These are phyloP conservation scores for Drosophila pruinosa DNA, from an alignment of 1,140 invertebrate genomes.

Conservation along the genomic window DNA sequence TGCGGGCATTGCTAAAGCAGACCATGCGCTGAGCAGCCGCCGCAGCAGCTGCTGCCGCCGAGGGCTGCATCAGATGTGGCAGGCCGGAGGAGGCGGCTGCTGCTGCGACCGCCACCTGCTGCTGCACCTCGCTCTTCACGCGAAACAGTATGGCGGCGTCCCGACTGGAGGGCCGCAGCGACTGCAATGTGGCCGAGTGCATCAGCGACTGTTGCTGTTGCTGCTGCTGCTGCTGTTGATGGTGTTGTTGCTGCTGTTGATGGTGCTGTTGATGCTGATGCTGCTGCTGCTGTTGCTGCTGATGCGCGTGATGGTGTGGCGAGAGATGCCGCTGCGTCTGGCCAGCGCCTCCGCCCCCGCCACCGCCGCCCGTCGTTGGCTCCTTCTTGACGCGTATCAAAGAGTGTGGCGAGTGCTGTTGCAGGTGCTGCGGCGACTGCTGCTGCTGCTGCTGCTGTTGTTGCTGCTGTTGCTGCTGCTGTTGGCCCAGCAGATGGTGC, in stretches of 20 bases:
- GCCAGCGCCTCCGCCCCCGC: constrained; percentile 54
- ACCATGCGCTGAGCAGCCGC: constrained; percentile 83
- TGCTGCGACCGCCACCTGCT: constrained; percentile 70
- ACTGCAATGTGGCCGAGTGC: constrained; percentile 76
- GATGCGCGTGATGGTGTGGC: constrained; percentile 55
- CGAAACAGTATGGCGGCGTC: constrained; percentile 78
- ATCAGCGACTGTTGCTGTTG: constrained; percentile 70
- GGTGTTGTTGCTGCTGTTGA: constrained; percentile 32
- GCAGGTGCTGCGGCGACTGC: constrained; percentile 77
- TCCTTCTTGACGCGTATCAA: constrained; percentile 83
- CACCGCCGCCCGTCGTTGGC: constrained; percentile 52
- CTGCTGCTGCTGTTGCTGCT: constrained; percentile 46
- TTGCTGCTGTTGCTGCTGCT: constrained; percentile 71
- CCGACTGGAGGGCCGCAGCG: constrained; percentile 71
- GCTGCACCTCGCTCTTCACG: constrained; percentile 81
- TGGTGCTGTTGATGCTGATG: constrained; percentile 44
- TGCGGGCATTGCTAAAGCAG: constrained; percentile 86
- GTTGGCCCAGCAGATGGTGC: constrained; percentile 77
- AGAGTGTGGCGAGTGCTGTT: constrained; percentile 83
- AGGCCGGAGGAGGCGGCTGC: constrained; percentile 59
- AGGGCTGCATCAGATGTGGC: constrained; percentile 73
- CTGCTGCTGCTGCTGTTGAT: constrained; percentile 78
- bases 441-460: constrained; percentile 79
- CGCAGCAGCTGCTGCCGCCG: constrained; percentile 61
- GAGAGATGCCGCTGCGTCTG: constrained; percentile 70